Percentiles rank a stretch among this genome's conserved stretches.
Evolutionary conservation across 2,888 invertebrate genomes (phyloP).

Genomic region (Cantharis nigra): DNA sequence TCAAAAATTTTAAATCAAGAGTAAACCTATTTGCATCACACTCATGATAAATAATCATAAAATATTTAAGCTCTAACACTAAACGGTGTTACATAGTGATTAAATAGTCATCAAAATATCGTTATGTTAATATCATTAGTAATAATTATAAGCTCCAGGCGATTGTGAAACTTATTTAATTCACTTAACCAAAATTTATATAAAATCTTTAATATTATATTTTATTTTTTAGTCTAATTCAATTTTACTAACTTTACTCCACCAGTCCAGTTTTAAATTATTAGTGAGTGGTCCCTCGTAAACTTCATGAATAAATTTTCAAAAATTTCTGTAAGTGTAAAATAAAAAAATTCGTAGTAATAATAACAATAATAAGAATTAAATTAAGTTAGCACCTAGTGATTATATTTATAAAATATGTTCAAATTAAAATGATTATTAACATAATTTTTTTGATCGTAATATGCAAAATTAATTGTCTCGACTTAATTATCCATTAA

Average conservation of each 20-base stretch:
- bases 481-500: background rate
- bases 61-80: conserved; percentile 12
- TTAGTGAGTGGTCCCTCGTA: background rate
- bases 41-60: conserved; percentile 9
- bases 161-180: conserved; percentile 12
- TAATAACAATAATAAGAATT: background rate
- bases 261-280: background rate
- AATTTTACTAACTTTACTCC: background rate
- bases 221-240: background rate
- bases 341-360: background rate
- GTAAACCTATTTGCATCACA: conserved; percentile 14
- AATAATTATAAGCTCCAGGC: conserved; percentile 4
- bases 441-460: background rate
- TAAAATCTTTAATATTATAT: background rate
- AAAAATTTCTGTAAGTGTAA: background rate
- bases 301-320: background rate
- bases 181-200: conserved; percentile 11
- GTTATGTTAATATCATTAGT: conserved; percentile 25
- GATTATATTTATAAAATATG: background rate
- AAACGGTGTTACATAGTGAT: conserved; percentile 15
- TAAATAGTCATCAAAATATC: conserved; percentile 25
- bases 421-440: background rate
- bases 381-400: background rate
- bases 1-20: background rate
- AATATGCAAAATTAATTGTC: background rate